Conservation (phyloP, 2,113 vertebrate genomes). For the Sminthopsis crassicaudata region DNA sequence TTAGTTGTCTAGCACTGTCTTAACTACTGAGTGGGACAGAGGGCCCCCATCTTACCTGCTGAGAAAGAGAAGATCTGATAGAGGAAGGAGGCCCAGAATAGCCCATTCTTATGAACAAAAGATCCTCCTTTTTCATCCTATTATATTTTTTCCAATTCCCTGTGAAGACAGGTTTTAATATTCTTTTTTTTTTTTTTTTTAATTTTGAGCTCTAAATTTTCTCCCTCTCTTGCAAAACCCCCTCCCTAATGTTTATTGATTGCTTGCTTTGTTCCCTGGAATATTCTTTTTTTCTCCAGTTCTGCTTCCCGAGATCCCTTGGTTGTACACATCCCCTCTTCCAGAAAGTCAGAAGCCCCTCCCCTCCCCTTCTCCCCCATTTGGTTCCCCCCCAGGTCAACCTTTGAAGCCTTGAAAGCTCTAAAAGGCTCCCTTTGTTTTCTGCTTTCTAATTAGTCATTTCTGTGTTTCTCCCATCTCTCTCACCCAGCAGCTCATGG, state of each 20-base stretch:
- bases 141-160: too few species aligned
- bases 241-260: too few species aligned
- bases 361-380: neutral
- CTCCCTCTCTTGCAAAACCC: neutral
- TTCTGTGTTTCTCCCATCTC: neutral
- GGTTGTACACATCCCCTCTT: neutral
- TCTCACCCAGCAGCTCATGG: neutral
- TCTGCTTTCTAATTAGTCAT: neutral
- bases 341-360: neutral
- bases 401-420: neutral
- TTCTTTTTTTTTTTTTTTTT: neutral
- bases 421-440: neutral
- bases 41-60: too few species aligned
- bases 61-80: too few species aligned
- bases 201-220: neutral
- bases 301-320: neutral
- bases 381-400: neutral
- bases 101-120: too few species aligned
- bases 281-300: neutral
- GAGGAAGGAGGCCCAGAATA: too few species aligned
- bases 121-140: too few species aligned
- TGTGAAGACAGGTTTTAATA: too few species aligned
- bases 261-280: neutral
- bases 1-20: too few species aligned
- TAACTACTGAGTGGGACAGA: too few species aligned